These are phyloP conservation scores for Drosophila sp. DNA, from an alignment of 1,140 invertebrate species.

Conservation along the genomic window DNA sequence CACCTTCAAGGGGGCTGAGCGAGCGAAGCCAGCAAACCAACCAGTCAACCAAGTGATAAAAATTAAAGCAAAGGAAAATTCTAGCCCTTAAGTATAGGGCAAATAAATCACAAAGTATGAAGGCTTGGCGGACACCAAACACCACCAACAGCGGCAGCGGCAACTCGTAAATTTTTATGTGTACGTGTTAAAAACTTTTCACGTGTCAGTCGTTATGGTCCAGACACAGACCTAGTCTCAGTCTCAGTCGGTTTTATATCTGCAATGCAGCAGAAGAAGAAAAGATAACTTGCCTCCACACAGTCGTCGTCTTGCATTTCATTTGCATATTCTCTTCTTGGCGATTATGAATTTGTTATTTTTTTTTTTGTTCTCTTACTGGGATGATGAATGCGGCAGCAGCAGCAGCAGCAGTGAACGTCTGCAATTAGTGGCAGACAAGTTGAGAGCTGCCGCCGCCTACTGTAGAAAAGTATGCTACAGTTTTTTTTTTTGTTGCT, in stretches of 20 bases:
- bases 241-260: constrained; percentile 52
- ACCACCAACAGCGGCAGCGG: constrained; percentile 16
- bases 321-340: constrained; percentile 62
- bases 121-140: constrained; percentile 3
- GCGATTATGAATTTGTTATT: constrained; percentile 52
- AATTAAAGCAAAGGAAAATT: constrained; percentile 57
- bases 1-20: constrained; percentile 57
- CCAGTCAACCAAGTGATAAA: constrained; percentile 43
- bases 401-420: constrained; percentile 12
- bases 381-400: constrained; percentile 52
- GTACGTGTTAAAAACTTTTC: constrained; percentile 68
- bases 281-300: constrained; percentile 32
- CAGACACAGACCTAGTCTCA: constrained; percentile 28
- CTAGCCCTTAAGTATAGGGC: constrained; percentile 22
- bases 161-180: constrained; percentile 54
- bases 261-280: constrained; percentile 61
- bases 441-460: constrained; percentile 3
- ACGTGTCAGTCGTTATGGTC: constrained; percentile 71
- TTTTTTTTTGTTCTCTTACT: constrained; percentile 12
- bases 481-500: constrained; percentile 2
- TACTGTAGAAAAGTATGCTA: constrained; percentile 34
- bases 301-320: constrained; percentile 32
- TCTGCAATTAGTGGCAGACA: constrained; percentile 66
- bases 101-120: constrained; percentile 58
- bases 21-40: constrained; percentile 11